Evolutionary conservation across 2,888 invertebrate species (phyloP).

Genomic region (Timandra comae): DNA sequence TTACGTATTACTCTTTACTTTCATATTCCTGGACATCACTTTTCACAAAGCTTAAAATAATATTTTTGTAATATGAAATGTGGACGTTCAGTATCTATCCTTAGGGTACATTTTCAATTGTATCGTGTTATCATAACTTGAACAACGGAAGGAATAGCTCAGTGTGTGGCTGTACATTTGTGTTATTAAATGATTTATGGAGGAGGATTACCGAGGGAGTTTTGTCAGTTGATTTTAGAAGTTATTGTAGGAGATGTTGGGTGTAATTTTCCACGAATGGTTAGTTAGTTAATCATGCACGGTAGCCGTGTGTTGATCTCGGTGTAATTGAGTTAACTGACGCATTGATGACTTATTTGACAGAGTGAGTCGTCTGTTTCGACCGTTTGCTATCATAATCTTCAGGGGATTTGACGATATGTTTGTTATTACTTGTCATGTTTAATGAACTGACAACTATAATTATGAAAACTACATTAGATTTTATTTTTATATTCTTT

Average conservation of each 20-base stretch:
- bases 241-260: conserved; percentile 37
- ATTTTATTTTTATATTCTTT: too few relatives aligned
- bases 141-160: conserved; percentile 70
- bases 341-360: conserved; percentile 75
- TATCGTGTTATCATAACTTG: conserved; percentile 34
- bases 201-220: conserved; percentile 57
- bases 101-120: conserved; percentile 31
- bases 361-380: conserved; percentile 64
- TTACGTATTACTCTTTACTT: conserved; percentile 44
- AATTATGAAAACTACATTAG: too few relatives aligned
- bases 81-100: conserved; percentile 9
- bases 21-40: conserved; percentile 29
- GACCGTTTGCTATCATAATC: conserved; percentile 49
- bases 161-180: conserved; percentile 73
- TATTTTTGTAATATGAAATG: conserved; percentile 18
- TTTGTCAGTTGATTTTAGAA: conserved; percentile 42
- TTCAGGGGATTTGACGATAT: conserved; percentile 42
- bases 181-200: conserved; percentile 77
- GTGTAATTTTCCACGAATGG: conserved; percentile 35
- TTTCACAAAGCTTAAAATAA: conserved; percentile 40
- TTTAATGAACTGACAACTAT: conserved; percentile 24
- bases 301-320: conserved; percentile 74
- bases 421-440: conserved; percentile 34
- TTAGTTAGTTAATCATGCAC: conserved; percentile 59
- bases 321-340: conserved; percentile 74